Evolutionary conservation across 2,797 vertebrate genomes (phyloP).

Genomic region (Falco columbarius): DNA sequence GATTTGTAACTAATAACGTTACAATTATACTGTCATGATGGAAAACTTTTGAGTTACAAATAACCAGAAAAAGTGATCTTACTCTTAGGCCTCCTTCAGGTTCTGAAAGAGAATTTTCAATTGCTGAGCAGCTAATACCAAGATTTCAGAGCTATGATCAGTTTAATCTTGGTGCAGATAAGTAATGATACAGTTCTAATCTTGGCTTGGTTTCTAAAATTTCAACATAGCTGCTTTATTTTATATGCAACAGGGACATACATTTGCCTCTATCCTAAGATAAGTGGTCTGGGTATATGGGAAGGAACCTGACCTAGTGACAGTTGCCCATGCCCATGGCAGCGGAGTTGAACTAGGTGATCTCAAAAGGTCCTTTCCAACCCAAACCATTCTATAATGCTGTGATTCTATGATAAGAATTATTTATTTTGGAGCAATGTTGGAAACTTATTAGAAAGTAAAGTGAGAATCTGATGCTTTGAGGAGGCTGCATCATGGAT

Average conservation of each 20-base stretch:
- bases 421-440: background rate
- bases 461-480: background rate
- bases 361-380: background rate
- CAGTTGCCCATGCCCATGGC: background rate
- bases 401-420: background rate
- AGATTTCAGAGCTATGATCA: background rate
- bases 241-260: background rate
- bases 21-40: background rate
- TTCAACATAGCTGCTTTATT: background rate
- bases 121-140: background rate
- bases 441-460: background rate
- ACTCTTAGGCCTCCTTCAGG: background rate
- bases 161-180: background rate
- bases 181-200: background rate
- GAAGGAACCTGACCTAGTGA: background rate
- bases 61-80: background rate
- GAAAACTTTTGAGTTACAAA: background rate
- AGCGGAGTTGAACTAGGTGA: background rate
- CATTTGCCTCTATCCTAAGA: background rate
- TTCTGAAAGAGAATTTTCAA: background rate
- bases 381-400: background rate
- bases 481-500: background rate
- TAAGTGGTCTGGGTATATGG: background rate
- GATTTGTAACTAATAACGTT: background rate
- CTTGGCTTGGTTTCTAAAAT: background rate